phyloP scores from a whole-genome alignment of 2,888 invertebrate species.

The Ecliptopera silaceata region DNA sequence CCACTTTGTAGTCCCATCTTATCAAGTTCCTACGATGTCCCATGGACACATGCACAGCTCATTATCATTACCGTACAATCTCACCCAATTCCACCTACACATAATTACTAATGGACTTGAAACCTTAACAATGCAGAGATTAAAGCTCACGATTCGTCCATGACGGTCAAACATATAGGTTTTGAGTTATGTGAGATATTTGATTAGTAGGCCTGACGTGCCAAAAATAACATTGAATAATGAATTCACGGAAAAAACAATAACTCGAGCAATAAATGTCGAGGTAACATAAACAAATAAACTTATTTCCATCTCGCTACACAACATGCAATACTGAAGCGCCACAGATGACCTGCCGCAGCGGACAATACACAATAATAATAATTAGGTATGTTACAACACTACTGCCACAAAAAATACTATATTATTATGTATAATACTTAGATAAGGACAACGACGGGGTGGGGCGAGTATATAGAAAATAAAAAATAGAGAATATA shows the following conservation, averaged over 20 bases:
- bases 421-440: conserved; percentile 64
- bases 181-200: conserved; percentile 49
- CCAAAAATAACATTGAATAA: conserved; percentile 66
- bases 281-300: conserved; percentile 78
- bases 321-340: conserved; percentile 78
- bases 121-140: conserved; percentile 59
- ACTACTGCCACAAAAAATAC: conserved; percentile 80
- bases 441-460: conserved; percentile 72
- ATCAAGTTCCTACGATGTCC: conserved; percentile 53
- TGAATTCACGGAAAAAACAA: conserved; percentile 62
- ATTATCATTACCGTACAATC: conserved; percentile 31
- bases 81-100: conserved; percentile 34
- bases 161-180: conserved; percentile 45
- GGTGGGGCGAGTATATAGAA: conserved; percentile 71
- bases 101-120: conserved; percentile 49
- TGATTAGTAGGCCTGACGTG: conserved; percentile 61
- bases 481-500: conserved; percentile 80
- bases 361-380: conserved; percentile 56
- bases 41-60: conserved; percentile 48
- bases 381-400: conserved; percentile 68
- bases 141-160: conserved; percentile 56
- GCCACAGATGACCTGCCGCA: conserved; percentile 68
- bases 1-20: conserved; percentile 44
- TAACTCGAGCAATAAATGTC: conserved; percentile 64
- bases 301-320: conserved; percentile 70